Base-by-base conservation (phyloP, 2,113 vertebrate genomes). In the Petaurus breviceps region DNA sequence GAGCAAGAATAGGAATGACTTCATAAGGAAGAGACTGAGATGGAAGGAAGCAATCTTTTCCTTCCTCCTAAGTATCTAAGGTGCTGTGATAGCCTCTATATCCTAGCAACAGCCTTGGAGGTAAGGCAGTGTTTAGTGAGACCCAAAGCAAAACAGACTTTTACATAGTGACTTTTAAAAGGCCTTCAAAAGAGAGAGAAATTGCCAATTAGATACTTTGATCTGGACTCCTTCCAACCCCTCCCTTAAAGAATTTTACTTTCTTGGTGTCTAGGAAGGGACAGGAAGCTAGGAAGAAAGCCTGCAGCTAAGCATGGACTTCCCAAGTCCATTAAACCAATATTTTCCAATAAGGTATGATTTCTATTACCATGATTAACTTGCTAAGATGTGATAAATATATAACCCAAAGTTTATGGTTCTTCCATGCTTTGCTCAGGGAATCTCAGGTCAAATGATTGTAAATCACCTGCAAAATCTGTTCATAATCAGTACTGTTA, bases 91-190 rank as follows among this genome's bases (percentile, higher is more conserved):
- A 97, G 94, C 96, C 94, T 93, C 54, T 93, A 98, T 98, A 98
- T 98, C 97, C 97, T 98, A 98, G 98, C 97, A 98, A 98, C 97
- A 97, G 98, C 95, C 94, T 97, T 92, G 94, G 97, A 98, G 98
- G 97, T 98, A 96, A 98, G 96, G 97, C 96, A 91, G 91, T 91
- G 97, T 96, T 97, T 97, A 96, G 93, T 97, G 91, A 97, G 94
- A 97, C 96, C 97, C 95, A 97, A 98, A 97, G 97, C 95, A 95
- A 97, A 95, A 93, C 97, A 97, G 97, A 97, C 95, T 98, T 90
- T 92, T 94, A 94, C 91, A 95, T 97, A 93, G 93, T 90, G 96
- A 92, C 61, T 96, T 94, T 96, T 98, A 96, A 97, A 98, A 96
- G 96, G 95, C 97, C 96, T 98, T 97, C 97, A 95, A 98, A 96